Evolutionary conservation across 2,888 invertebrate genomes (phyloP), one percentile per base, ranked within the genome.

Genomic region (Dichetophora obliterata): DNA sequence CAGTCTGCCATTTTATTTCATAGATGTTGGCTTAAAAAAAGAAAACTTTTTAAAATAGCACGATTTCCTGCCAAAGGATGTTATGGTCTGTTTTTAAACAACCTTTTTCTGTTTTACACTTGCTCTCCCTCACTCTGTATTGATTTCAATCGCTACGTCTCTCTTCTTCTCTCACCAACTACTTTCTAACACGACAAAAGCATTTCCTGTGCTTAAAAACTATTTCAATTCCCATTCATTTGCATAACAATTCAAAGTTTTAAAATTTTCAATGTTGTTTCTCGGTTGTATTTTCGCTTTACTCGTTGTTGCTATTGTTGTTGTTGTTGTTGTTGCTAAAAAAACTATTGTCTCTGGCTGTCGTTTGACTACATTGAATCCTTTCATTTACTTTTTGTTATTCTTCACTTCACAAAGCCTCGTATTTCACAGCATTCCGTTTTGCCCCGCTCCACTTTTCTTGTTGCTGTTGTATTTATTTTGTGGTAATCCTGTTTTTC

Each of bases 221-320:
- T 74, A 65, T 74, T 74, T 74, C 65, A 74, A 65, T 74, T 74
- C 73, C 31, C 73, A 34, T 74, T 50, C 73, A 65, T 74, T 74
- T 74, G 65, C 73, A 74, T 74, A 74, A 74, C 73, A 74, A 74
- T 74, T 65, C 65, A 50, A 65, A 65, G 73, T 74, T 65, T 74
- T 74, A 65, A 74, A 74, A 74, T 74, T 24, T 59, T 63, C 73
- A 63, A 65, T 63, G 24, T 52, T 65, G 59, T 71, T 71, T n/a
- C 71, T 22, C 1, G 27, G 48, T 50, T 72, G 27, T 65, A 24
- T 31, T 54, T 34, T n/a, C n/a, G 52, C 59, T 9, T 27, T 70
- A 57, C 6, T 31, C n/a, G 14, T 54, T 70, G 70, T 43, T 61
- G 31, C 22, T 34, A 27, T 54, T 74, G 63, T 73, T 63, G 31